Evolutionary conservation across 1,140 invertebrate species (phyloP), one percentile per base, ranked within the genome.

Genomic region (Diabrotica undecimpunctata): DNA sequence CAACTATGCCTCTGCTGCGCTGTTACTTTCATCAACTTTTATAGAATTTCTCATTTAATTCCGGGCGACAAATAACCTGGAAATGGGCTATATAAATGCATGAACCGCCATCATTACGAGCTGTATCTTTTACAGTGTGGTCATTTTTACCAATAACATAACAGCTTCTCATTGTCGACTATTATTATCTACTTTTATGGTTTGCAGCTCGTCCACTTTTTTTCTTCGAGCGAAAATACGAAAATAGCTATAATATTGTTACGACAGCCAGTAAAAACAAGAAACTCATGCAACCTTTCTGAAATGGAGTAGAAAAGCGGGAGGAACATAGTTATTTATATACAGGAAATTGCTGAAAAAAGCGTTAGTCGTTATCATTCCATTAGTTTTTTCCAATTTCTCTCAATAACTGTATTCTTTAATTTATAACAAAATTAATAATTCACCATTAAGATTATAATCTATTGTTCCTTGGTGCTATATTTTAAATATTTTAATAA

Each of bases 11-110:
- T 25, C 12, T 11, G 35, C 8, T 54, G 35, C 6, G 35, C 8
- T 46, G 41, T 46, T 54, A 54, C 55, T 59, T 54, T 10, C n/a
- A 12, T 58, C 52, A 56, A 41, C n/a, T 11, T 46, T 54, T 64
- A 64, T 54, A 25, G 10, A 51, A 64, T 35, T 25, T 58, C 35
- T 41, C n/a, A 12, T 14, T 54, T 12, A 54, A 3, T 35, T 14
- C 12, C 54, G 12, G 12, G 54, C 12, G 54, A 54, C 35, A 54
- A 54, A 14, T 13, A 54, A 54, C 35, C 35, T 54, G 12, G 41
- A 46, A 46, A 46, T 6, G 41, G 41, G 41, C 41, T 46, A 46
- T 46, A 46, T 46, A 46, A 46, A 46, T 46, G 8, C 41, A 46
- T 46, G 41, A 46, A 46, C 41, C n/a, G 41, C 41, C 41, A 46